Evolutionary conservation across 2,888 invertebrate species (phyloP).

Genomic region (Xanthorhoe designata): DNA sequence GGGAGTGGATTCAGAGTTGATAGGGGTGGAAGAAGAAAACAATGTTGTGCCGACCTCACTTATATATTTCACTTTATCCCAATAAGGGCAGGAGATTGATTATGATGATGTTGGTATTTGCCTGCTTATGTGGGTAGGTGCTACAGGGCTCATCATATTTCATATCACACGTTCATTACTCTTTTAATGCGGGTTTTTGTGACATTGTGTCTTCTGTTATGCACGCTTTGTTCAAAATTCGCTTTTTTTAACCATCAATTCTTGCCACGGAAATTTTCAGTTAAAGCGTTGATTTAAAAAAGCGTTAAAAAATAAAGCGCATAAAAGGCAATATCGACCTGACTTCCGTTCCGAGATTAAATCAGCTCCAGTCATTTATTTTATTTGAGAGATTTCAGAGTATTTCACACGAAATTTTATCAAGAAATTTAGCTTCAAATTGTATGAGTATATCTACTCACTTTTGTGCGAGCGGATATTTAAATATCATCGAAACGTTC

Average conservation of each 20-base stretch:
- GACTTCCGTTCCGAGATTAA: background rate
- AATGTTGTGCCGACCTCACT: no score
- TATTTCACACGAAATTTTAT: background rate
- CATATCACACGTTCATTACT: background rate
- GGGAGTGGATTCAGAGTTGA: no score
- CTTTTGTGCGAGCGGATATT: slow-evolving; percentile 27
- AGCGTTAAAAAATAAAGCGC: background rate
- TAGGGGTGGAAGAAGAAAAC: no score
- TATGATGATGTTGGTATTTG: no score
- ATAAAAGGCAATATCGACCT: background rate
- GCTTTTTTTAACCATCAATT: background rate
- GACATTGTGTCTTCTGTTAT: background rate
- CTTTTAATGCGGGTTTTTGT: background rate
- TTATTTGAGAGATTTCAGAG: background rate
- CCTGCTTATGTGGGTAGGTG: background rate
- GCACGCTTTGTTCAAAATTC: background rate
- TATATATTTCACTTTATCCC: no score
- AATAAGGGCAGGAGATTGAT: no score
- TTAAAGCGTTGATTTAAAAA: background rate
- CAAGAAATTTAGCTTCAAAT: background rate
- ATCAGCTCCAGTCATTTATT: background rate
- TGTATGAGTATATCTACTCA: background rate
- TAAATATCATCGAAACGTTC: slow-evolving; percentile 38
- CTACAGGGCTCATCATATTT: background rate
- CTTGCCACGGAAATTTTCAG: background rate